Evolutionary conservation across 2,888 invertebrate species (phyloP).

Genomic region (Torymus aiolomorphi): DNA sequence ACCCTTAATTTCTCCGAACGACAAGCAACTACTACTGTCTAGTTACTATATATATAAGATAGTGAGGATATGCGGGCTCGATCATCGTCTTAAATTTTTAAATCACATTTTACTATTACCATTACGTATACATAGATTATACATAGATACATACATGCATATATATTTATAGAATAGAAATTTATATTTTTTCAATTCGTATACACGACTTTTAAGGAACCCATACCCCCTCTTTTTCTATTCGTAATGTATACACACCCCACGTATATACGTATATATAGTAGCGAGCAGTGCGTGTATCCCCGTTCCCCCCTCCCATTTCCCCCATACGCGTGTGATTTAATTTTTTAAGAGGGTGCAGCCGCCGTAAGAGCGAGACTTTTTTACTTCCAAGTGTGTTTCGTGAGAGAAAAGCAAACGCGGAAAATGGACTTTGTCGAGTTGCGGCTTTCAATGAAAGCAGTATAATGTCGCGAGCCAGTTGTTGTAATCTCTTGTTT

Average conservation of each 20-base stretch:
- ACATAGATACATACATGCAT: conserved; percentile 1
- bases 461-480: neutral
- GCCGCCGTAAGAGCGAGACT: neutral
- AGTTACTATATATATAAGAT: no score
- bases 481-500: neutral
- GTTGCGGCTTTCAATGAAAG: conserved; percentile 34
- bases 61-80: neutral
- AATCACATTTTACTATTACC: conserved; percentile 3
- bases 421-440: neutral
- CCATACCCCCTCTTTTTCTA: conserved; percentile 25
- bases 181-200: conserved; percentile 48
- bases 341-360: conserved; percentile 19
- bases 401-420: neutral
- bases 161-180: conserved; percentile 35
- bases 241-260: conserved; percentile 17
- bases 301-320: no score
- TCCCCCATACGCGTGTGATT: neutral
- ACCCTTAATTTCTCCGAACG: no score
- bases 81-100: conserved; percentile 15
- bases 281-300: neutral
- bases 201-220: neutral
- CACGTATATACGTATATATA: neutral
- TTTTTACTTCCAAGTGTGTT: neutral
- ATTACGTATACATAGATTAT: conserved; percentile 3
- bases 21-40: no score